Conservation (phyloP, 2,888 invertebrate genomes). For the Ferdinandea cuprea region DNA sequence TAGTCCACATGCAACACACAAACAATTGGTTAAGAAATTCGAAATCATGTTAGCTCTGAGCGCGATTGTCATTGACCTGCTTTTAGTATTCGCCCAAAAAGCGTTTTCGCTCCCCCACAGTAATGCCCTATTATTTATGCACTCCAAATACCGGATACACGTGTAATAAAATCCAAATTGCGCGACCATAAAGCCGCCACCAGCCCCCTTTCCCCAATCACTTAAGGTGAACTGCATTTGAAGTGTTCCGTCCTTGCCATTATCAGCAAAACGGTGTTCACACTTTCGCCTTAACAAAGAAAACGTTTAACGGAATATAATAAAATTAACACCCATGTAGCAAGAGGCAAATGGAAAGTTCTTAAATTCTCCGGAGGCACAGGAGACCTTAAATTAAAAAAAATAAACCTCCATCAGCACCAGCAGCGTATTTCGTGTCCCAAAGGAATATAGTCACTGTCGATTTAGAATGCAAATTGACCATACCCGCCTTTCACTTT, state of each 20-base stretch:
- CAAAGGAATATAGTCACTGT: conserved; percentile 62
- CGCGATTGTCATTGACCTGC: neutral
- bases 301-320: conserved; percentile 62
- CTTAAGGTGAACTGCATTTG: conserved; percentile 6
- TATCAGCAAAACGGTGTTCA: conserved; percentile 29
- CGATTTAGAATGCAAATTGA: conserved; percentile 68
- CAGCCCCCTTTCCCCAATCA: conserved; percentile 3
- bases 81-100: conserved; percentile 17
- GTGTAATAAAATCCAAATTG: conserved; percentile 40
- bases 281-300: conserved; percentile 47
- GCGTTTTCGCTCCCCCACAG: conserved; percentile 1
- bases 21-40: neutral
- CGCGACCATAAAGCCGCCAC: conserved; percentile 17
- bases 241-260: neutral
- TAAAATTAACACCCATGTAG: conserved; percentile 68
- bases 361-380: conserved; percentile 30
- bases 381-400: conserved; percentile 54
- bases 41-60: neutral
- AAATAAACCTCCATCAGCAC: conserved; percentile 32
- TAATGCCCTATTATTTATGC: conserved; percentile 19
- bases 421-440: conserved; percentile 49
- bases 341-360: conserved; percentile 17
- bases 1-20: no score
- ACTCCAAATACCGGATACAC: neutral
- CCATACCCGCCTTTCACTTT: conserved; percentile 36